Evolutionary conservation across 2,888 invertebrate species (phyloP).

Genomic region (Lycia hirtaria): DNA sequence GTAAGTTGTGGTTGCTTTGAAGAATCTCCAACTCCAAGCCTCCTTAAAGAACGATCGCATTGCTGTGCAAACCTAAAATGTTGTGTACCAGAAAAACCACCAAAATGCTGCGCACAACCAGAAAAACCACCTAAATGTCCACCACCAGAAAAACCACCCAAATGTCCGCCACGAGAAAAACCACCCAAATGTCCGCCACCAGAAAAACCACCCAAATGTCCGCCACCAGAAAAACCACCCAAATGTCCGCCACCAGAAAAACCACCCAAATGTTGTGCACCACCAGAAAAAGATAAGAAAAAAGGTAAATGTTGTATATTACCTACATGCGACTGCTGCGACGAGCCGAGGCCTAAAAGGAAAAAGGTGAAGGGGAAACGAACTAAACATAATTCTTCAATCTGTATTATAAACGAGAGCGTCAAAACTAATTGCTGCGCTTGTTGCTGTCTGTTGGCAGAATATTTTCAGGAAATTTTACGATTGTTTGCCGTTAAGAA

Average conservation of each 20-base stretch:
- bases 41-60: too few species aligned
- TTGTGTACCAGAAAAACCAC: too few species aligned
- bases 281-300: not conserved
- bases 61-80: too few species aligned
- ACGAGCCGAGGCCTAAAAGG: not conserved
- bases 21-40: too few species aligned
- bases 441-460: slow-evolving; percentile 27
- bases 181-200: too few species aligned
- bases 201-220: too few species aligned
- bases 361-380: slow-evolving; percentile 11
- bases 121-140: too few species aligned
- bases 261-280: not conserved
- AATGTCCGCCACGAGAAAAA: too few species aligned
- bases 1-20: too few species aligned
- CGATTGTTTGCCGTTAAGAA: slow-evolving; percentile 9
- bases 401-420: slow-evolving; percentile 7
- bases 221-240: not conserved
- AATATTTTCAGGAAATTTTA: slow-evolving; percentile 33
- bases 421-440: slow-evolving; percentile 31
- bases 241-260: not conserved
- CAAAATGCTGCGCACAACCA: too few species aligned
- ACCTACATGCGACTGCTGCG: not conserved
- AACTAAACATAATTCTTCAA: not conserved
- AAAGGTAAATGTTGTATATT: not conserved
- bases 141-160: too few species aligned